Conservation (phyloP, 1,140 invertebrate species). For the Microplitis demolitor region DNA sequence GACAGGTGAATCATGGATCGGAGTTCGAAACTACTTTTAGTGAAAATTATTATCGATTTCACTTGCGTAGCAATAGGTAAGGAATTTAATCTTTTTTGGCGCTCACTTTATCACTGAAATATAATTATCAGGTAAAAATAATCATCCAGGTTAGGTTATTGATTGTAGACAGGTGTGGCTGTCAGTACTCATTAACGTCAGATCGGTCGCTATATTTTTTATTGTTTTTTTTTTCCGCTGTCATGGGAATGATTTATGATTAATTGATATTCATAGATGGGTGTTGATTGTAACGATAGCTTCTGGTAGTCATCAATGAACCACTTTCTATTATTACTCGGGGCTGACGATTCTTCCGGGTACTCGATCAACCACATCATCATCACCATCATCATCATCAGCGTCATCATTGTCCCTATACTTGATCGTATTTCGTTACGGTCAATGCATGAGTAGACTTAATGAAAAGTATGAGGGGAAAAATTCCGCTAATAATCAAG, state of each 20-base stretch:
- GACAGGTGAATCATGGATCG: slow-evolving; percentile 43
- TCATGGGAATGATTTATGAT: too few species aligned
- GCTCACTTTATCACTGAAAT: background rate
- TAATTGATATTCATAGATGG: background rate
- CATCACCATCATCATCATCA: background rate
- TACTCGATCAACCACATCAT: background rate
- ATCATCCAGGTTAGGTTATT: background rate
- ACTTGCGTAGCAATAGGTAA: slow-evolving; percentile 43
- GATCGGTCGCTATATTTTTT: background rate
- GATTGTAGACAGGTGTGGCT: background rate
- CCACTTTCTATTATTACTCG: slow-evolving; percentile 15
- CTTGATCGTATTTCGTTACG: slow-evolving; percentile 16
- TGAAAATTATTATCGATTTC: slow-evolving; percentile 47
- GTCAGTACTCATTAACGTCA: background rate
- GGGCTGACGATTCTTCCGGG: slow-evolving; percentile 21
- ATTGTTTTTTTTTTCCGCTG: background rate
- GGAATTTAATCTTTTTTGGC: background rate
- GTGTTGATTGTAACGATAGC: background rate
- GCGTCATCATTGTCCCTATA: background rate
- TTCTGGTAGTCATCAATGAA: slow-evolving; percentile 1
- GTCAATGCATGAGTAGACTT: slow-evolving; percentile 5
- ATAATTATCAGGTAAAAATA: background rate
- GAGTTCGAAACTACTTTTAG: slow-evolving; percentile 39
- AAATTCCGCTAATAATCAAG: background rate
- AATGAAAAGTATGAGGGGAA: slow-evolving; percentile 6